Conservation (phyloP, 2,113 vertebrate species). For the Microtus richardsoni region DNA sequence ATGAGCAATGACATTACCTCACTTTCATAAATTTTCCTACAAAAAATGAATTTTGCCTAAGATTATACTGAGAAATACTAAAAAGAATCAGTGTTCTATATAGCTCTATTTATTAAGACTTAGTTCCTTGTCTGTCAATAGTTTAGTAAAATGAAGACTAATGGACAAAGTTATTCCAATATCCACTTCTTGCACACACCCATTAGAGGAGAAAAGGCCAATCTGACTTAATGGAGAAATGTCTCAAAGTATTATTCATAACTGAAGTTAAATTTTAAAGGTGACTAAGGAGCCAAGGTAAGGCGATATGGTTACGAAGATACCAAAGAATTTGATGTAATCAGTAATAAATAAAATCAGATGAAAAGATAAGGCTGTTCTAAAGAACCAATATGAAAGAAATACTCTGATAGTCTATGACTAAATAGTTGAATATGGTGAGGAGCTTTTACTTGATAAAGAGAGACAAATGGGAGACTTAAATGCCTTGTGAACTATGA, state of each 20-base stretch:
- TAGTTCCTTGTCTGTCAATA: neutral
- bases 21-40: neutral
- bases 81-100: neutral
- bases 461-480: constrained; percentile 16
- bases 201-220: neutral
- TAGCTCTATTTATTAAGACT: neutral
- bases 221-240: constrained; percentile 28
- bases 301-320: constrained; percentile 21
- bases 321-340: neutral
- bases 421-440: neutral
- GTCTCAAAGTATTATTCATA: constrained; percentile 40
- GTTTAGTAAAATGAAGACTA: constrained; percentile 37
- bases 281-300: neutral
- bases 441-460: neutral
- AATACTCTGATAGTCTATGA: neutral
- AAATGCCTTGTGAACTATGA: constrained; percentile 46
- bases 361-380: neutral
- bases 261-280: constrained; percentile 38
- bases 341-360: neutral
- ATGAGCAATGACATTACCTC: neutral
- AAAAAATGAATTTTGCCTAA: constrained; percentile 36
- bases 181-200: neutral
- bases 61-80: neutral
- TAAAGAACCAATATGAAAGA: constrained; percentile 8
- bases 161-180: constrained; percentile 3